Percentiles rank a stretch among this genome's conserved stretches.
These are phyloP conservation scores for Osedax frankpressi DNA, from an alignment of 2,888 invertebrate species.

Conservation along the genomic window DNA sequence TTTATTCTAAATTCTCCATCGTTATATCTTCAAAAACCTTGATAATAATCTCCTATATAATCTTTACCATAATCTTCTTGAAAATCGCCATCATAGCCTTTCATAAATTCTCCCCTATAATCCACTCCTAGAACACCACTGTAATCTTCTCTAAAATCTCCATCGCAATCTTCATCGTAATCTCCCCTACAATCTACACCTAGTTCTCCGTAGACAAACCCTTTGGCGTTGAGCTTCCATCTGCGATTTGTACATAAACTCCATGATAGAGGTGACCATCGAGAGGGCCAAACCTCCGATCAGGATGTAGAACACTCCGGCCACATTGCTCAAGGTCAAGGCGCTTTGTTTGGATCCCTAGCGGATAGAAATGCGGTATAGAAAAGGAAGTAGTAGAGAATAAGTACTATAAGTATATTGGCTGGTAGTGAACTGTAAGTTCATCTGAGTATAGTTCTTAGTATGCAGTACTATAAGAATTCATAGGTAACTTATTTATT, in stretches of 20 bases:
- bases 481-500: too few relatives aligned
- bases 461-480: too few relatives aligned
- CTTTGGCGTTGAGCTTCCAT: slow-evolving; percentile 36
- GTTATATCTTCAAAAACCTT: too few relatives aligned
- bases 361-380: slow-evolving; percentile 26
- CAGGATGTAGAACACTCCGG: slow-evolving; percentile 97
- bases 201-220: too few relatives aligned
- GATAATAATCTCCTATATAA: too few relatives aligned
- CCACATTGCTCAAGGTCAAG: slow-evolving; percentile 86
- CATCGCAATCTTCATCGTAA: not conserved
- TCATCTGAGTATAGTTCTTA: too few relatives aligned
- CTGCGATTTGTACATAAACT: slow-evolving; percentile 74
- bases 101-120: too few relatives aligned
- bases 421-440: too few relatives aligned
- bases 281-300: slow-evolving; percentile 84
- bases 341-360: slow-evolving; percentile 55
- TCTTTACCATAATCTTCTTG: too few relatives aligned
- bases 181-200: slow-evolving; percentile 10
- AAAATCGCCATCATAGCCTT: too few relatives aligned
- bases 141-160: not conserved
- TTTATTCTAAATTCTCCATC: too few relatives aligned
- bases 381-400: not conserved
- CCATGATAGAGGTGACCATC: slow-evolving; percentile 77
- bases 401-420: not conserved
- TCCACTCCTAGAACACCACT: too few relatives aligned